Evolutionary conservation across 1,140 invertebrate species (phyloP).

Genomic region (Proctacanthus coquilletti): DNA sequence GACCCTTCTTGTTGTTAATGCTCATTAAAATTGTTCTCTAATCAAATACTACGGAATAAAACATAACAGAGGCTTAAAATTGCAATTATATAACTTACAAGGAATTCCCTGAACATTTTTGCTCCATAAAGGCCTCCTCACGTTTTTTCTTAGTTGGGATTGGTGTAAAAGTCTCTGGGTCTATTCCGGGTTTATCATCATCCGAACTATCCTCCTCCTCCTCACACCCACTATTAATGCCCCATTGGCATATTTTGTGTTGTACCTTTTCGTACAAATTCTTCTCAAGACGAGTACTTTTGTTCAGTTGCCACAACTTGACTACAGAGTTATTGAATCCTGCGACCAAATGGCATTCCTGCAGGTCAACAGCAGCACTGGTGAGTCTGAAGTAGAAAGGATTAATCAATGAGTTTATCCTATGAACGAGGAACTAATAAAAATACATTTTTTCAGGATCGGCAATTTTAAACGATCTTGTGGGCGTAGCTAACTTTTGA

Average conservation of each 20-base stretch:
- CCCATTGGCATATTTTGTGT: slow-evolving; percentile 20
- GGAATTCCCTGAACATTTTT: slow-evolving; percentile 21
- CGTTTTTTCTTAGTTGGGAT: not conserved
- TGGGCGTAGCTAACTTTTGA: not conserved
- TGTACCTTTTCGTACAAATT: slow-evolving; percentile 16
- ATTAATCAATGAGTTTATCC: not conserved
- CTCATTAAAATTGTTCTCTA: slow-evolving; percentile 1
- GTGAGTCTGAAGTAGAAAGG: slow-evolving; percentile 12
- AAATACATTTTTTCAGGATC: slow-evolving; percentile 15
- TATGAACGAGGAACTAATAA: not conserved
- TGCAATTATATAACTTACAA: slow-evolving; percentile 12
- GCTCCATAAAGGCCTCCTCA: slow-evolving; percentile 4
- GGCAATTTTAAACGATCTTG: slow-evolving; percentile 12
- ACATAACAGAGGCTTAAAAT: too few species aligned
- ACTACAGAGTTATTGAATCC: slow-evolving; percentile 24
- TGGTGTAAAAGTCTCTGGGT: slow-evolving; percentile 2
- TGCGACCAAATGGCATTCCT: slow-evolving; percentile 23
- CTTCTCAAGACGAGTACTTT: slow-evolving; percentile 17
- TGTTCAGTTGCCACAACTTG: slow-evolving; percentile 26
- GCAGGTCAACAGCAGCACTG: slow-evolving; percentile 15
- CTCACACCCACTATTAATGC: slow-evolving; percentile 17
- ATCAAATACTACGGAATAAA: not conserved
- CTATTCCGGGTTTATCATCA: slow-evolving; percentile 7
- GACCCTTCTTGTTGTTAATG: too few species aligned
- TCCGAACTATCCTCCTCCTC: slow-evolving; percentile 15